phyloP scores from a whole-genome alignment of 2,113 vertebrate genomes.

The Forbesichthys agassizii region DNA sequence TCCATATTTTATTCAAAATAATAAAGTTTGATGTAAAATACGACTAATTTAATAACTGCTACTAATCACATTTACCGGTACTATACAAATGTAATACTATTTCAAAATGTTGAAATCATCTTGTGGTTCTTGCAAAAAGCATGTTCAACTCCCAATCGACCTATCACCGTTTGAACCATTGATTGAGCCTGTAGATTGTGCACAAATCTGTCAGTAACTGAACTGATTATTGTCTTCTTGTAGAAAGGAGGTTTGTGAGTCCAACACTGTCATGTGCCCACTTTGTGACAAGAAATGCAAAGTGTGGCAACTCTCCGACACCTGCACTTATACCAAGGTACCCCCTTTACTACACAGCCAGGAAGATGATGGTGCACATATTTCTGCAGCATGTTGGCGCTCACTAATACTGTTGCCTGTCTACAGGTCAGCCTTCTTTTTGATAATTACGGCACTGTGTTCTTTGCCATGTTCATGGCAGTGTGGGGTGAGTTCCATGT shows the following conservation, averaged over 20 bases:
- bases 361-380: background rate
- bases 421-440: constrained; percentile 88
- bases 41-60: too few relatives aligned
- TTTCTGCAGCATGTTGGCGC: background rate
- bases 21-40: too few relatives aligned
- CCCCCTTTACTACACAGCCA: background rate
- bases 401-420: constrained; percentile 6
- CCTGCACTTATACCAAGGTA: constrained; percentile 90
- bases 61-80: too few relatives aligned
- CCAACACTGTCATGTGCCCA: constrained; percentile 86
- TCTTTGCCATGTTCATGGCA: constrained; percentile 93
- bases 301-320: constrained; percentile 86
- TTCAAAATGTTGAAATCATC: too few relatives aligned
- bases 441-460: constrained; percentile 89
- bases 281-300: constrained; percentile 83
- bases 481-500: constrained; percentile 87
- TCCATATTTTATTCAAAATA: too few relatives aligned
- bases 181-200: background rate
- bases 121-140: too few relatives aligned
- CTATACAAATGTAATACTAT: too few relatives aligned
- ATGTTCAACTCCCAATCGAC: too few relatives aligned
- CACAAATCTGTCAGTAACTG: constrained; percentile 32
- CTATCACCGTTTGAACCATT: too few relatives aligned
- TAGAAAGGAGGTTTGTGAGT: constrained; percentile 91
- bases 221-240: constrained; percentile 18